Percentiles rank a stretch among this genome's conserved stretches.
Evolutionary conservation across 2,888 invertebrate species (phyloP).

Genomic region (Drosophila cognata): DNA sequence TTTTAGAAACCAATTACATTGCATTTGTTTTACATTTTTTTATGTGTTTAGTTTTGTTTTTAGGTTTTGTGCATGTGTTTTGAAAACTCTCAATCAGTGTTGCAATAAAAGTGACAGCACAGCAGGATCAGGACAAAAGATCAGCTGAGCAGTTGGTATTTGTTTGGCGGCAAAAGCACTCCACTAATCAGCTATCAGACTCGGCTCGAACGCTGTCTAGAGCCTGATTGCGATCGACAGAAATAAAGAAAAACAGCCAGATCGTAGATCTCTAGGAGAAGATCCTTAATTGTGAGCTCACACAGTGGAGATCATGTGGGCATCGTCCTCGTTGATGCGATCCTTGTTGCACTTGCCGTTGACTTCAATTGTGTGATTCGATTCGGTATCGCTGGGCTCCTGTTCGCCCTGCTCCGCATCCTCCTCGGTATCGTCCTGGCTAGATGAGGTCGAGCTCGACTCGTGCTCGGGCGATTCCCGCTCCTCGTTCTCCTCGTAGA

Average conservation of each 20-base stretch:
- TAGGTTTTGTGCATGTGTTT: constrained; percentile 24
- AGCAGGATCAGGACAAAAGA: constrained; percentile 19
- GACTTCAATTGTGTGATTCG: constrained; percentile 68
- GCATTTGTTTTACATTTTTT: constrained; percentile 67
- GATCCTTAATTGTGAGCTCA: constrained; percentile 26
- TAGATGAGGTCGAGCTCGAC: constrained; percentile 37
- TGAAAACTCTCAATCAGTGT: constrained; percentile 23
- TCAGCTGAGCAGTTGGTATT: constrained; percentile 15
- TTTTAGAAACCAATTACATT: constrained; percentile 67
- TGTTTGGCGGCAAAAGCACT: constrained; percentile 7
- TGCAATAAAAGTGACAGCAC: constrained; percentile 22
- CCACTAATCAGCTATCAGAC: neutral
- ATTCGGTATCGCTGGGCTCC: constrained; percentile 68
- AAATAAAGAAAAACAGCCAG: neutral
- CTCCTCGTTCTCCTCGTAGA: constrained; percentile 85
- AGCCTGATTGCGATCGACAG: neutral
- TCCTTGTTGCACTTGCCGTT: constrained; percentile 62
- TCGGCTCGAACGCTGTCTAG: constrained; percentile 4
- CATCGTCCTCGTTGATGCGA: constrained; percentile 74
- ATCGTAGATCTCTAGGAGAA: neutral
- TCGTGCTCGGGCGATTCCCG: constrained; percentile 76
- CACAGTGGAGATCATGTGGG: constrained; percentile 80
- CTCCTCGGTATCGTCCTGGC: constrained; percentile 36
- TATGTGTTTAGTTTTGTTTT: constrained; percentile 30
- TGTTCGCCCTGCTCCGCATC: constrained; percentile 50